Percentiles rank a stretch among this genome's conserved stretches.
These are phyloP conservation scores for Enteromius thamalakanensis DNA, from an alignment of 2,797 vertebrate species.

Conservation along the genomic window DNA sequence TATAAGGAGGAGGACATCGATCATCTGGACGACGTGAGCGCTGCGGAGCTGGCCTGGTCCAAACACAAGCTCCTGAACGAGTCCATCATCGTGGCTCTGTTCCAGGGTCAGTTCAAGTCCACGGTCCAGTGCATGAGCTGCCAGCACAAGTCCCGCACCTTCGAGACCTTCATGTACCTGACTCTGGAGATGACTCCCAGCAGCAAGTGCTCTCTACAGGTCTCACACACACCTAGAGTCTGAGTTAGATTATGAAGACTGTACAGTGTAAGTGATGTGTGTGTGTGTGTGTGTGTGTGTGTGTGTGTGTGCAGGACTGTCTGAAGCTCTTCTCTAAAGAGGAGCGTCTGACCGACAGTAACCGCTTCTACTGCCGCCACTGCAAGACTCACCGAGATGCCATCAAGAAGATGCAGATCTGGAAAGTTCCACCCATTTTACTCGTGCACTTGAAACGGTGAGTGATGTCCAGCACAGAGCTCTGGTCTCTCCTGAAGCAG, in stretches of 20 bases:
- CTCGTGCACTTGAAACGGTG: constrained; percentile 96
- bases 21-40: constrained; percentile 87
- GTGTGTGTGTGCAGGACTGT: constrained; percentile 84
- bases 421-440: constrained; percentile 95
- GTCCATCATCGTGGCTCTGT: constrained; percentile 94
- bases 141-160: constrained; percentile 92
- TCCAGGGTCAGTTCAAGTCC: constrained; percentile 98
- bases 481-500: neutral
- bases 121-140: constrained; percentile 97
- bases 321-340: constrained; percentile 97
- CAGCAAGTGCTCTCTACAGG: constrained; percentile 96
- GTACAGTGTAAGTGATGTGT: no score
- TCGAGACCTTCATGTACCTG: constrained; percentile 98
- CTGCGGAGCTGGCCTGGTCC: constrained; percentile 91
- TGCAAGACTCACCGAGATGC: constrained; percentile 95
- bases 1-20: constrained; percentile 95
- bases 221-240: constrained; percentile 56
- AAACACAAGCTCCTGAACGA: constrained; percentile 97
- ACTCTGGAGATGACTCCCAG: constrained; percentile 90
- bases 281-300: neutral
- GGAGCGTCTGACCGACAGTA: constrained; percentile 94
- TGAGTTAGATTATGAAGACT: no score
- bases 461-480: neutral
- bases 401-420: constrained; percentile 98
- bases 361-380: constrained; percentile 95